A percentile compares a stretch with the other conserved stretches of the same genome.
These are phyloP conservation scores for Octodon degus DNA, from an alignment of 2,113 vertebrate genomes.

Conservation along the genomic window DNA sequence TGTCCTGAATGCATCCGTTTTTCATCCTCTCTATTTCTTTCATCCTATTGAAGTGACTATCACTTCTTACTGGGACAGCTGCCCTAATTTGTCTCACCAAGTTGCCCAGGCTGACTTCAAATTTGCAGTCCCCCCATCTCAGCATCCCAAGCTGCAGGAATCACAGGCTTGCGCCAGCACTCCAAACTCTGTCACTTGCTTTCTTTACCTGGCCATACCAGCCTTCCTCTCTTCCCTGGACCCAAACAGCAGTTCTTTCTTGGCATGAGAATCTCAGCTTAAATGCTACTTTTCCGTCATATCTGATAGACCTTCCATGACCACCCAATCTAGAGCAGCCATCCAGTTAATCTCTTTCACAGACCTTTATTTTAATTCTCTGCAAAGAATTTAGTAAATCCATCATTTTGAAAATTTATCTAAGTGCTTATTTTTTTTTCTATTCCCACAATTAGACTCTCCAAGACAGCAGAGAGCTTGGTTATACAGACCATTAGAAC, in stretches of 20 bases:
- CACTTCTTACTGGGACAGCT: background rate
- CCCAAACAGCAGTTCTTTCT: background rate
- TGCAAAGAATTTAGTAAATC: slow-evolving; percentile 30
- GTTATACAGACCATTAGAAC: background rate
- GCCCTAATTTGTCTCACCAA: background rate
- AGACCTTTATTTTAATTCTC: background rate
- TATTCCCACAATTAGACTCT: background rate
- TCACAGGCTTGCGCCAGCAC: background rate
- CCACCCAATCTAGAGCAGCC: background rate
- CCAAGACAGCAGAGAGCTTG: slow-evolving; percentile 3
- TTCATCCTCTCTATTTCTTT: background rate
- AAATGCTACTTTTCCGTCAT: background rate
- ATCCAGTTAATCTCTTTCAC: background rate
- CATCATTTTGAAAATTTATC: background rate
- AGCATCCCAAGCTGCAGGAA: background rate
- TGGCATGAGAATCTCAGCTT: background rate
- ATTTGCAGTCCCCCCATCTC: background rate
- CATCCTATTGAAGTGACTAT: background rate
- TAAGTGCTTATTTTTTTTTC: background rate
- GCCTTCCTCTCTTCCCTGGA: background rate
- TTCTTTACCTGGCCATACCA: background rate
- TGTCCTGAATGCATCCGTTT: background rate
- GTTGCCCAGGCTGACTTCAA: background rate
- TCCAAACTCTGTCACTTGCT: background rate
- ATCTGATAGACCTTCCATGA: background rate